These are phyloP conservation scores for Geothlypis trichas DNA, from an alignment of 2,113 vertebrate species.

Conservation along the genomic window DNA sequence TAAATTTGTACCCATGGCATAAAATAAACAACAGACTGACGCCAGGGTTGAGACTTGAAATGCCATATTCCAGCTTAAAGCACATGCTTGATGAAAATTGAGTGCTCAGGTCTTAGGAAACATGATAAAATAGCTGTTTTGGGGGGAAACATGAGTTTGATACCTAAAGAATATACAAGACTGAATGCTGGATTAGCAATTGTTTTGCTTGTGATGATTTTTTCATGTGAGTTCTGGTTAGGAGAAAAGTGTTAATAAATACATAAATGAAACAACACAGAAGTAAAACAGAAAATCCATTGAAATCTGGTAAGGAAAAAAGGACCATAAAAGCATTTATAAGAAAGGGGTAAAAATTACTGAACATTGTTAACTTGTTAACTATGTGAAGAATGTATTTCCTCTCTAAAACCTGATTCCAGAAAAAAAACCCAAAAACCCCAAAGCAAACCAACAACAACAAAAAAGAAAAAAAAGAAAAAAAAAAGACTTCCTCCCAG, in stretches of 20 bases:
- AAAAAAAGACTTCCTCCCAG: not conserved
- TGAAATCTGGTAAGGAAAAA: not conserved
- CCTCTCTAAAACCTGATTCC: not conserved
- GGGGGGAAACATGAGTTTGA: not conserved
- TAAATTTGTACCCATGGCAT: not conserved
- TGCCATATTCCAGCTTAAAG: not conserved
- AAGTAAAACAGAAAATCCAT: not conserved
- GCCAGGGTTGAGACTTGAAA: not conserved
- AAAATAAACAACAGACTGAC: not conserved
- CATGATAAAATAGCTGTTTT: not conserved
- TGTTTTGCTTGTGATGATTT: not conserved
- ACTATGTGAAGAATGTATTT: not conserved
- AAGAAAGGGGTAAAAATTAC: not conserved
- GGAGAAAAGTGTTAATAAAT: not conserved
- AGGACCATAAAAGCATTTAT: not conserved
- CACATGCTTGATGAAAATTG: not conserved
- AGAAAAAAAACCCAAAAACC: not conserved
- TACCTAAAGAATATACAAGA: not conserved
- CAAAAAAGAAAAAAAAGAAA: not conserved
- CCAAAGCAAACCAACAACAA: not conserved
- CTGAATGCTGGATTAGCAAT: not conserved
- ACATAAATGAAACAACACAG: not conserved
- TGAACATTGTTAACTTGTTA: not conserved
- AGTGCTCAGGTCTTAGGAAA: not conserved
- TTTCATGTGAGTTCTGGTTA: not conserved